Percentiles rank a stretch among this genome's conserved stretches.
Conservation (phyloP, 1,140 invertebrate genomes). For the Rhagoletis zephyria region DNA sequence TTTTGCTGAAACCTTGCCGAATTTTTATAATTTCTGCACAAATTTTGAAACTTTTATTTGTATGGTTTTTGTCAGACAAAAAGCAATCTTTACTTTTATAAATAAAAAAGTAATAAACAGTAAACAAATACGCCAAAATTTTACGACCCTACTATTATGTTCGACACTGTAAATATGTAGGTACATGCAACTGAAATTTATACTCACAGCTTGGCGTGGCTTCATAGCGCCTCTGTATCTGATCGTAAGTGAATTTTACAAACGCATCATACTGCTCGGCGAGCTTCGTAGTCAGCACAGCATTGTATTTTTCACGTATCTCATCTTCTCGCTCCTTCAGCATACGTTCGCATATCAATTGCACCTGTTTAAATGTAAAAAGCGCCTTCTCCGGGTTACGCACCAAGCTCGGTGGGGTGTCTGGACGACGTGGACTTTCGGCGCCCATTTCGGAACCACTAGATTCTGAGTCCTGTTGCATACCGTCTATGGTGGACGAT, state of each 20-base stretch:
- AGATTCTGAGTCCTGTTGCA: slow-evolving; percentile 73
- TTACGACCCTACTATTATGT: no score
- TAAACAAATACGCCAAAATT: no score
- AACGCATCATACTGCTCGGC: slow-evolving; percentile 98
- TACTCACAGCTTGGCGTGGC: slow-evolving; percentile 81
- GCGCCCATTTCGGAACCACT: slow-evolving; percentile 74
- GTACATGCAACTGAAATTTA: neutral
- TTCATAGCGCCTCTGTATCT: slow-evolving; percentile 91
- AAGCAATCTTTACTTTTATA: no score
- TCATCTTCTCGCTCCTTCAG: slow-evolving; percentile 92
- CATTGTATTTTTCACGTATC: slow-evolving; percentile 93
- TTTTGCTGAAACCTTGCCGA: no score
- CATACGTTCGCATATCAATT: slow-evolving; percentile 95
- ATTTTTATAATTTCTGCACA: no score
- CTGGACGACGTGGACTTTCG: slow-evolving; percentile 76
- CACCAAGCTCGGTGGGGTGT: slow-evolving; percentile 75
- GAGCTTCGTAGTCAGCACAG: slow-evolving; percentile 90
- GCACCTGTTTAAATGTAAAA: slow-evolving; percentile 95
- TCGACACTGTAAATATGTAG: no score
- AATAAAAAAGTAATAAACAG: no score
- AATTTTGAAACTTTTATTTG: no score
- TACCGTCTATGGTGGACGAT: slow-evolving; percentile 76
- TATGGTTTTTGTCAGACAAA: no score
- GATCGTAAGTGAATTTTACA: slow-evolving; percentile 97
- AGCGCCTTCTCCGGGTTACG: slow-evolving; percentile 84